Conservation (phyloP, 2,888 invertebrate genomes). For the Cheilosia pagana region DNA sequence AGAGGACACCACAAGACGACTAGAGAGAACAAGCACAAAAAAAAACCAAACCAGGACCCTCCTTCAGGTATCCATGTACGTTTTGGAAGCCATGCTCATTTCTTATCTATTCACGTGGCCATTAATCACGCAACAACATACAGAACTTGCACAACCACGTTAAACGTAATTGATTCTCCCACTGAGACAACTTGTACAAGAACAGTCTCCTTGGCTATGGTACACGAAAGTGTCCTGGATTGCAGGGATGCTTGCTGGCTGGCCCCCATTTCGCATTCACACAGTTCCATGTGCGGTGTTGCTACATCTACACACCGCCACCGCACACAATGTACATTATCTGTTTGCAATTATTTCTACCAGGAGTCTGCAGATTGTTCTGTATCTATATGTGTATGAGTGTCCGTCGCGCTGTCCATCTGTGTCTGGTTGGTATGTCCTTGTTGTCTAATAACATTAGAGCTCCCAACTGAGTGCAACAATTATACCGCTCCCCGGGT, state of each 20-base stretch:
- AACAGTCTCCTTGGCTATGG: conserved; percentile 2
- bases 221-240: conserved; percentile 16
- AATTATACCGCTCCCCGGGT: conserved; percentile 48
- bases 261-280: conserved; percentile 11
- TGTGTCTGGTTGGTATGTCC: conserved; percentile 51
- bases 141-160: conserved; percentile 67
- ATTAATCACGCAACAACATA: conserved; percentile 72
- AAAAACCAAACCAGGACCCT: neutral
- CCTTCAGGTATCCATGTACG: neutral
- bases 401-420: conserved; percentile 37
- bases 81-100: conserved; percentile 47
- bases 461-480: conserved; percentile 67
- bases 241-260: neutral
- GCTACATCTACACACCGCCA: conserved; percentile 16
- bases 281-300: conserved; percentile 23
- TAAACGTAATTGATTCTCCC: conserved; percentile 73
- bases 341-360: conserved; percentile 71
- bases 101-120: conserved; percentile 71
- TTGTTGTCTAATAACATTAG: conserved; percentile 74
- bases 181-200: conserved; percentile 58
- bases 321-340: conserved; percentile 62
- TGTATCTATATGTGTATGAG: conserved; percentile 21
- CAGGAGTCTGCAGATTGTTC: conserved; percentile 31
- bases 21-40: too few relatives aligned
- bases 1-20: neutral